Base-by-base conservation (phyloP, 2,888 invertebrate genomes). In the Erebia aethiops region DNA sequence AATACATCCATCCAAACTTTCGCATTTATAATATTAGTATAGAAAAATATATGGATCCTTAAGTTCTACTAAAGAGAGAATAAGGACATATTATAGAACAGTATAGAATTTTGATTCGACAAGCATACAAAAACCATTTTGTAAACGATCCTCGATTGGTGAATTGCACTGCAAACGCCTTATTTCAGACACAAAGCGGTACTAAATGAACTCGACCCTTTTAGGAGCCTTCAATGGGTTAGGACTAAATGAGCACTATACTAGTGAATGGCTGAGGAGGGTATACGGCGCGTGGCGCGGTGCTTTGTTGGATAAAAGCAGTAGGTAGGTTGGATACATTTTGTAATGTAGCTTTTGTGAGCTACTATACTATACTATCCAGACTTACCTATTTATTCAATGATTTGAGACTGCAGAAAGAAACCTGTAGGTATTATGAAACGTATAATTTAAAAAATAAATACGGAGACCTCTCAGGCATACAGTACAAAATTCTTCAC, bases 141-240 rank as follows among this genome's bases (percentile, higher is more conserved):
- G 49, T 62, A 49, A 62, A 46, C 52, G 54, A 16, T 64, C 10
- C 64, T 54, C 64, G 8, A 54, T 64, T 41, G 52, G 64, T 41
- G 52, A 54, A 54, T 52, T 64, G 52, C 64, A 54, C 16, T 52
- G 54, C 52, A 54, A 64, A 54, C 18, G 64, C 52, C 81, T 82
- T 82, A 82, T 86, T 81, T 79, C 79, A 78, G 77, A 79, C 80
- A 81, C 82, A 78, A 67, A 80, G 77, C 77, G 80, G 75, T 80
- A 81, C 80, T 83, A 87, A 89, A 87, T 86, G 87, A 87, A 87
- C 81, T 81, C 84, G 82, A 87, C 88, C 87, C 88, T 89, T 88
- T 87, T 84, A 87, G 83, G 82, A 74, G 35, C 81, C 81, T 82
- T 81, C 83, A 84, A 85, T 85, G 85, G 86, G 86, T 83, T 83